Evolutionary conservation across 1,140 invertebrate genomes (phyloP).

Genomic region (Littorina saxatilis): DNA sequence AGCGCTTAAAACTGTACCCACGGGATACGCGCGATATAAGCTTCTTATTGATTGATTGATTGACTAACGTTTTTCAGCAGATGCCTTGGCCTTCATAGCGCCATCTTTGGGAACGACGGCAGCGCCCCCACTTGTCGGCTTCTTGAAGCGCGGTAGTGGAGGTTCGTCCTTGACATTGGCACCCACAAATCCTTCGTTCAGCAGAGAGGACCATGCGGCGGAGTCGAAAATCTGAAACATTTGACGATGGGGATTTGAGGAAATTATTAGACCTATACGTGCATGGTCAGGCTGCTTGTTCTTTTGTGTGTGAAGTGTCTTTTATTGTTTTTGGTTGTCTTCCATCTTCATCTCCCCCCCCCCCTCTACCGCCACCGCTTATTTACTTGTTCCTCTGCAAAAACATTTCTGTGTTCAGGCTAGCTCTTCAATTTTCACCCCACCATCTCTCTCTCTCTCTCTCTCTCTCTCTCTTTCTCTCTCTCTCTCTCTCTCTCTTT

Average conservation of each 20-base stretch:
- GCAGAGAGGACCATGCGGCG: constrained; percentile 22
- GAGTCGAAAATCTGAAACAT: constrained; percentile 17
- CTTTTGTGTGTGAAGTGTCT: no score
- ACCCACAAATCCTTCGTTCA: constrained; percentile 21
- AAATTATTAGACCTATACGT: background rate
- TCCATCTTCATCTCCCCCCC: background rate
- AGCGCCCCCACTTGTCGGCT: background rate
- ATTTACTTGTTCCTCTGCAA: no score
- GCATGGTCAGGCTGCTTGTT: no score
- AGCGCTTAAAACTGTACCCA: no score
- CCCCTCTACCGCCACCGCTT: background rate
- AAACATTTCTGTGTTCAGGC: no score
- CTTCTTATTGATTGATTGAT: no score
- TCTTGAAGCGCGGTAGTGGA: background rate
- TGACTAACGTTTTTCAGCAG: no score
- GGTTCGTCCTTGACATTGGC: constrained; percentile 38
- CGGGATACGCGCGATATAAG: no score
- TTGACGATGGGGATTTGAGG: background rate
- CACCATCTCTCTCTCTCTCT: background rate
- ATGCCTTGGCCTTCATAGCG: background rate
- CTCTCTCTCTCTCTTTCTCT: constrained; percentile 12
- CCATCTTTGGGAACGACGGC: constrained; percentile 25
- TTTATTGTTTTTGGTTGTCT: background rate
- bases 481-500: constrained; percentile 19
- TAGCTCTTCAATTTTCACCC: no score